A percentile compares a stretch with the other conserved stretches of the same genome.
phyloP scores from a whole-genome alignment of 2,113 vertebrate genomes.

The Genyomyrus donnyi region DNA sequence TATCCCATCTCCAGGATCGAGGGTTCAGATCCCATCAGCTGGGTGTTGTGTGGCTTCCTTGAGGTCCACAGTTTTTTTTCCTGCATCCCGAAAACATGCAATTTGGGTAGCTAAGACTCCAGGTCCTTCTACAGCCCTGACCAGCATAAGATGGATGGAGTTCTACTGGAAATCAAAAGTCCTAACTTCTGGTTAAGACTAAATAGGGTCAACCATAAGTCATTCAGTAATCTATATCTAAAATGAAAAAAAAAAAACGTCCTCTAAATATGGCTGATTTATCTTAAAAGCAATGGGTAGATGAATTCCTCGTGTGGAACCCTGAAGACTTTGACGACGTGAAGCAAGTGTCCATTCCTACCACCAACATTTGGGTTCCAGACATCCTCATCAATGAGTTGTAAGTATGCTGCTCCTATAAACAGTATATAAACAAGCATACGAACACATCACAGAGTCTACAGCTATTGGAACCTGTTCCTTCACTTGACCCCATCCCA shows the following conservation, averaged over 20 bases:
- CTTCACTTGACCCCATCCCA: neutral
- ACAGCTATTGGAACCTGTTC: neutral
- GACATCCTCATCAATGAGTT: conserved; percentile 98
- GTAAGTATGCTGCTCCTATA: conserved; percentile 60
- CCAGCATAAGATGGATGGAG: neutral
- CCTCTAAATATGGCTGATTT: neutral
- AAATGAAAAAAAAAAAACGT: neutral
- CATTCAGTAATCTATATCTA: neutral
- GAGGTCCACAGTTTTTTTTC: neutral
- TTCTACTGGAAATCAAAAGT: neutral
- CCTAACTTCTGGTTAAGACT: neutral
- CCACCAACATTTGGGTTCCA: conserved; percentile 83
- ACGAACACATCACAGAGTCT: neutral
- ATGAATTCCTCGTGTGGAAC: conserved; percentile 90
- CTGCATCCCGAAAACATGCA: neutral
- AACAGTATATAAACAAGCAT: neutral
- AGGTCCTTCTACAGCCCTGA: neutral
- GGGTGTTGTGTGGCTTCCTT: neutral
- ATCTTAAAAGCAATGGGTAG: conserved; percentile 73
- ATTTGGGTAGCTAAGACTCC: neutral
- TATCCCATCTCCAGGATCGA: neutral
- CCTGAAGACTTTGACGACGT: conserved; percentile 81
- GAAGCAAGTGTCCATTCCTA: conserved; percentile 78
- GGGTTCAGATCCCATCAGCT: neutral
- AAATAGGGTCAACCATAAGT: neutral